Base-by-base conservation (phyloP, 30 jellyfish, hydroid and myxozoan genomes). In the Phacellophora camtschatica region DNA sequence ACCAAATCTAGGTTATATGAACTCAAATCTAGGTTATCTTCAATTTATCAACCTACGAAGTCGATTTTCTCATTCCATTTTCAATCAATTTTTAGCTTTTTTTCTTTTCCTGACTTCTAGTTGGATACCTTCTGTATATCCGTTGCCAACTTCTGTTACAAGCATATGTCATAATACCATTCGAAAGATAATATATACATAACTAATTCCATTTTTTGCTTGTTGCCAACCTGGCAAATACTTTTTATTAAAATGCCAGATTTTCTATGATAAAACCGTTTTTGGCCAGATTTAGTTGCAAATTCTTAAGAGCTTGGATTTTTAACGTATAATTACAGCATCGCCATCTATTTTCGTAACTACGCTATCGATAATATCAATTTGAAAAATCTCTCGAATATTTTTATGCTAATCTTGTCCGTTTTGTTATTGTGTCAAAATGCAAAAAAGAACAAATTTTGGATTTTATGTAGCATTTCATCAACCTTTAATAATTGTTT, bases 171-270 rank as follows among this genome's bases (percentile, higher is more conserved):
- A 49, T n/a, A 30, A 30, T 13, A 49, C 46, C 74, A 59, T 59
- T 59, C 50, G 41, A 59, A 59, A 27, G 69, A 59, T 32, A 22
- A 59, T 18, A 3, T n/a, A n/a, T n/a, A n/a, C 22, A 5, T 59
- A 43, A 59, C 45, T 59, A 48, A 59, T 2, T 59, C 11, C 18
- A 59, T 59, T 20, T n/a, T 59, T 59, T 59, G 74, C 46, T 59
- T 59, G 74, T 59, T 59, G 74, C 74, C 74, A 59, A 59, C 74
- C 42, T 59, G 74, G 71, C 37, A 56, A 56, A 22, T 51, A n/a
- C 16, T 35, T 56, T 11, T 19, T 7, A 7, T 18, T 22, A 56
- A 56, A 56, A n/a, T 7, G 37, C 11, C 41, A 56, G 71, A 56
- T 56, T 15, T 22, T 56, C 37, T 56, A 39, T n/a, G 23, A n/a